phyloP scores from a whole-genome alignment of 2,797 vertebrate species.

The Pempheris klunzingeri region DNA sequence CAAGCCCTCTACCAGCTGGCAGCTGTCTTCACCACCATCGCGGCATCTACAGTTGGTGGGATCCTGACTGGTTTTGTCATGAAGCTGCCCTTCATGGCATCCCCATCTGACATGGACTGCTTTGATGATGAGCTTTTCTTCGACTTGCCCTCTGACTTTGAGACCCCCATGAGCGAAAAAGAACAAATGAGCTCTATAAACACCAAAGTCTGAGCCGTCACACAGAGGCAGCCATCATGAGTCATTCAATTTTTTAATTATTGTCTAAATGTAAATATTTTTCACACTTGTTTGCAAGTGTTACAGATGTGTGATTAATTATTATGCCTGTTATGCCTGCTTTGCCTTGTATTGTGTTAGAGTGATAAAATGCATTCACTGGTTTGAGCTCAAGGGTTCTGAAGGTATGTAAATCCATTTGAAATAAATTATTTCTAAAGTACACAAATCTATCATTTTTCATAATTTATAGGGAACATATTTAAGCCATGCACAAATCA shows the following conservation, averaged over 20 bases:
- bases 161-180: conserved; percentile 26
- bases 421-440: conserved; percentile 30
- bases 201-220: conserved; percentile 24
- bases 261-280: conserved; percentile 1
- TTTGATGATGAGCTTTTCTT: conserved; percentile 86
- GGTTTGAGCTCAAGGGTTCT: background rate
- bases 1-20: conserved; percentile 82
- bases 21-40: conserved; percentile 76
- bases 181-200: conserved; percentile 8
- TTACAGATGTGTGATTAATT: conserved; percentile 8
- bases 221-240: background rate
- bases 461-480: background rate
- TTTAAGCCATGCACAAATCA: background rate
- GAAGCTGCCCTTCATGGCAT: conserved; percentile 79
- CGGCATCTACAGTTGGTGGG: conserved; percentile 71
- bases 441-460: background rate
- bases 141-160: conserved; percentile 75
- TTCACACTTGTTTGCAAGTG: background rate
- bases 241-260: background rate
- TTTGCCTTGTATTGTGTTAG: too few relatives aligned
- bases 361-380: background rate
- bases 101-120: conserved; percentile 75
- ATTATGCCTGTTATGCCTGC: background rate
- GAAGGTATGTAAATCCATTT: background rate
- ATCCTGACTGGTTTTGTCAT: conserved; percentile 76